Conservation (phyloP, 2,797 vertebrate genomes). For the Eleutherodactylus coqui region DNA sequence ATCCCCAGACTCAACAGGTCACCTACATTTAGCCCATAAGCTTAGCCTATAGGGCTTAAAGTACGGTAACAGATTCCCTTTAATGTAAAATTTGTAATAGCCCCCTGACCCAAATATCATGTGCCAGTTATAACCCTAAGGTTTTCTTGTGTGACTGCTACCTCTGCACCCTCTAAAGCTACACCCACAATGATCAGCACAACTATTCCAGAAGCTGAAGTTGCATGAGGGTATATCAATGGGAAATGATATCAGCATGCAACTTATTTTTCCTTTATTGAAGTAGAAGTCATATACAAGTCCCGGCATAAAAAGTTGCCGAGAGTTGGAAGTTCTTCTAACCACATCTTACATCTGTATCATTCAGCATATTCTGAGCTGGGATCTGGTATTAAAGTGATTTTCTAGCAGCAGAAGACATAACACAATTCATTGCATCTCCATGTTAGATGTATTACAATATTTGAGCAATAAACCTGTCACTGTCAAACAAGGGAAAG, state of each 20-base stretch:
- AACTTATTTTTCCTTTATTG: slow-evolving; percentile 2
- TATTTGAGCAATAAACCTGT: slow-evolving; percentile 54
- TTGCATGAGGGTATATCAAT: background rate
- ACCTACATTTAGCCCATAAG: too few relatives aligned
- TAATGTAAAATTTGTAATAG: too few relatives aligned
- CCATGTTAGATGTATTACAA: slow-evolving; percentile 42
- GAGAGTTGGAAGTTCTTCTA: background rate
- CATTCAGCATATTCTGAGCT: background rate
- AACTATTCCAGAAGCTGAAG: background rate
- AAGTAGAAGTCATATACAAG: background rate
- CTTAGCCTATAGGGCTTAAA: too few relatives aligned
- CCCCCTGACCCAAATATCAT: too few relatives aligned
- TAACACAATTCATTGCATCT: slow-evolving; percentile 44
- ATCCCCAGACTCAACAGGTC: too few relatives aligned
- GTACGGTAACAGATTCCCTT: too few relatives aligned
- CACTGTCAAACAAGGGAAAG: slow-evolving; percentile 43
- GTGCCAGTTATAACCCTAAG: too few relatives aligned
- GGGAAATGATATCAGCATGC: background rate
- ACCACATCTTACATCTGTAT: background rate
- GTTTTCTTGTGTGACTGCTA: background rate
- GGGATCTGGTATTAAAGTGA: slow-evolving; percentile 29
- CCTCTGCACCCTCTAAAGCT: background rate
- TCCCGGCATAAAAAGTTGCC: slow-evolving; percentile 5
- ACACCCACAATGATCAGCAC: too few relatives aligned
- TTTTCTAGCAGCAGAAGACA: slow-evolving; percentile 25